Base-by-base conservation (phyloP, 2,888 invertebrate genomes). In the Synanthedon myopaeformis region DNA sequence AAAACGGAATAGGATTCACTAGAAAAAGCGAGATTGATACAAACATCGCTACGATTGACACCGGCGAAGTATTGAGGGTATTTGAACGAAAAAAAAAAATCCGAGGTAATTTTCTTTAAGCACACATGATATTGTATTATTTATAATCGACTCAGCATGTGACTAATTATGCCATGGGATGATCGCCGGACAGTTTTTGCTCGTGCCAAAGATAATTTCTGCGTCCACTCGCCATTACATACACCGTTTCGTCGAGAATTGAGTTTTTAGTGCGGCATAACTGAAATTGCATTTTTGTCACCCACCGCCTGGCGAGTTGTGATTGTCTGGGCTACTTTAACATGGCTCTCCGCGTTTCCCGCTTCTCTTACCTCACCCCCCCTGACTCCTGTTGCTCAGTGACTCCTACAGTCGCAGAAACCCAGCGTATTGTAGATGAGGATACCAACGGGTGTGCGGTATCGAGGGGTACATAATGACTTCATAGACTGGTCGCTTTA, bases 261-360 rank as follows among this genome's bases (percentile, higher is more conserved):
- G 74, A 75, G 73, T 83, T 84, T 84, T 84, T 84, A 76, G 73
- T 70, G 58, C 62, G 64, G 74, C 74, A 82, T 82, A 83, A 77
- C 79, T 81, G 78, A 85, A 79, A 84, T 84, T 82, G 84, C 84
- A 85, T 84, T 85, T 84, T 85, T 83, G 85, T 82, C 85, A 84
- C 85, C 79, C 76, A 73, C 69, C 70, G 66, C 65, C 63, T 63
- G 57, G 61, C 62, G 60, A 56, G 66, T 61, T 61, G 66, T 69
- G 74, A 74, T 74, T 75, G 72, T 70, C 35, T 35, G 35, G 35
- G 35, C 35, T 35, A 35, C 35, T 35, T 10, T 35, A 35, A 35
- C 8, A 10, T 35, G 52, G 55, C 54, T 48, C 48, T n/a, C 48
- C 12, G 10, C 6, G n/a, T 45, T 10, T 45, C n/a, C 48, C 48